Base-by-base conservation (phyloP, 1,140 invertebrate species). In the Drosophila simulans region DNA sequence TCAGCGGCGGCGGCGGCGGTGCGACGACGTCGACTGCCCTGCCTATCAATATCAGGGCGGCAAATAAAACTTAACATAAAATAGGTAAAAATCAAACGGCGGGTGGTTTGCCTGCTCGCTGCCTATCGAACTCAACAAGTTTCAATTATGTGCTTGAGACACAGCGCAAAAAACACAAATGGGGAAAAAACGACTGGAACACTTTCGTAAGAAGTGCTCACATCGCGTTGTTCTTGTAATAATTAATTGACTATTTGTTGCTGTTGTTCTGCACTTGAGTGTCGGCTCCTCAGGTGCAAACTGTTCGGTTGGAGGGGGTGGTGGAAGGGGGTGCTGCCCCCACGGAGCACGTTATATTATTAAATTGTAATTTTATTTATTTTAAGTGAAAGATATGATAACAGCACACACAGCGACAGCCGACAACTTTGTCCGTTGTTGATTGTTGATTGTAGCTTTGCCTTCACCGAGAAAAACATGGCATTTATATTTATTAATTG, bases 341-440 rank as follows among this genome's bases (percentile, higher is more conserved):
- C 20, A 22, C 2, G 20, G 31, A 55, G 66, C 59, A 60, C 56
- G 74, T 81, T 78, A 88, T 86, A 86, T 88, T 86, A 86, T 86
- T 86, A 86, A 86, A 86, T 83, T 79, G 83, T 86, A 86, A 86
- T 86, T 86, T 88, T 86, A 88, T 86, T 86, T 86, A 86, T 86
- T 86, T 86, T 86, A 86, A 88, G 83, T 88, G 83, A 86, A 72
- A 82, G 83, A 86, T 88, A 86, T 86, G 83, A 86, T 88, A 88
- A 86, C 78, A 86, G 64, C 64, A 56, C 58, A 58, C 62, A 62
- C 49, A 3, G 49, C 55, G 46, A 63, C 59, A 57, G 57, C 7
- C 45, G 55, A 63, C 52, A 34, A 51, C 46, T 27, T 60, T 72
- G 70, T 73, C 70, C 42, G 31, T 55, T 62, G 68, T 73, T 73